phyloP scores from a whole-genome alignment of 2,888 invertebrate genomes.

The Plutella xylostella region DNA sequence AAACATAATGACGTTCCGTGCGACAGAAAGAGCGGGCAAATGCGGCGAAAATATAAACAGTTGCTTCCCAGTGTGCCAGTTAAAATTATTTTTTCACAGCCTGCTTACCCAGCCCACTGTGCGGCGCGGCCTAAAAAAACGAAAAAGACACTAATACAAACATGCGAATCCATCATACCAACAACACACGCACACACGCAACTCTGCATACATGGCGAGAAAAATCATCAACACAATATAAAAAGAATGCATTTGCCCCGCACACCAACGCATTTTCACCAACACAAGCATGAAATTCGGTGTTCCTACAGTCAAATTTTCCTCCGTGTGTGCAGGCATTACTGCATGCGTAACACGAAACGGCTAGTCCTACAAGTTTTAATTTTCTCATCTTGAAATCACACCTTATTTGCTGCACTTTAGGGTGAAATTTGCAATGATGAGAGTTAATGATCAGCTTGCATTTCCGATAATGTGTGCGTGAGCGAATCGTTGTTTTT shows the following conservation, averaged over 20 bases:
- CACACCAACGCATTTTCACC: not conserved
- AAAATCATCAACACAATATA: conserved; percentile 31
- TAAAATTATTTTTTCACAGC: conserved; percentile 67
- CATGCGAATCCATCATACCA: conserved; percentile 59
- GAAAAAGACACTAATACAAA: conserved; percentile 59
- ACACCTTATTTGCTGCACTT: conserved; percentile 19
- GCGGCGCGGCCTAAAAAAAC: conserved; percentile 45
- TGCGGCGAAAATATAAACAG: conserved; percentile 59
- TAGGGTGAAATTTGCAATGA: conserved; percentile 26
- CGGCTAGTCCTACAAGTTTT: conserved; percentile 53
- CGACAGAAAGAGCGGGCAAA: conserved; percentile 44
- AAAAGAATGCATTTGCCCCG: conserved; percentile 42
- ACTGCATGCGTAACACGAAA: conserved; percentile 55
- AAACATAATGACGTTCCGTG: conserved; percentile 64
- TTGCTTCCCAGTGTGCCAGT: conserved; percentile 61
- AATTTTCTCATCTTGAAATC: conserved; percentile 12
- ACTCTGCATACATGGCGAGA: conserved; percentile 20
- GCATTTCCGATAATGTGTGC: conserved; percentile 48
- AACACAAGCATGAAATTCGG: conserved; percentile 39
- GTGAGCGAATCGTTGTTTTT: conserved; percentile 59
- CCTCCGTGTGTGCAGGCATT: conserved; percentile 34
- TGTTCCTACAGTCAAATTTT: conserved; percentile 63
- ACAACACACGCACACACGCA: conserved; percentile 43
- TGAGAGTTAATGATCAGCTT: conserved; percentile 55
- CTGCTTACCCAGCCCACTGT: conserved; percentile 46